Conservation (phyloP, 2,113 vertebrate species). For the Globicephala melas region DNA sequence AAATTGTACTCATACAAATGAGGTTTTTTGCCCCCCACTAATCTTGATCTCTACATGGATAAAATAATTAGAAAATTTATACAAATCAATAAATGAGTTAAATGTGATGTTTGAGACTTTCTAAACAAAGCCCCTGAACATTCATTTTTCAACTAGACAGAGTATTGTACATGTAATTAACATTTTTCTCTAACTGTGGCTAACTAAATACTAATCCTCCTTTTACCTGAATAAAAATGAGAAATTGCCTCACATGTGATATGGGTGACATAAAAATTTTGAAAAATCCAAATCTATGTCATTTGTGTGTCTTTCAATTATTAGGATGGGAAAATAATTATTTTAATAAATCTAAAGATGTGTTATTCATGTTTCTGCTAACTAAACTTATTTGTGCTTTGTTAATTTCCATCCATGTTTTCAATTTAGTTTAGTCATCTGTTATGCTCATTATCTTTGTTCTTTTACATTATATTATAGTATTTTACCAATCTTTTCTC, state of each 20-base stretch:
- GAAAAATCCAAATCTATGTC: not conserved
- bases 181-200: not conserved
- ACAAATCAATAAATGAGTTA: not conserved
- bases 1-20: not conserved
- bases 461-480: not conserved
- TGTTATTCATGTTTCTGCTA: not conserved
- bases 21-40: not conserved
- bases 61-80: constrained; percentile 33
- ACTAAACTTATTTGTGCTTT: not conserved
- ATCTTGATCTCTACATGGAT: not conserved
- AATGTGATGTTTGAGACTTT: not conserved
- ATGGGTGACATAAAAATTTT: not conserved
- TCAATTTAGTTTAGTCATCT: not conserved
- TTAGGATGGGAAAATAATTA: not conserved
- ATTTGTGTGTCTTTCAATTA: not conserved
- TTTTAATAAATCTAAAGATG: not conserved
- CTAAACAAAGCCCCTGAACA: not conserved
- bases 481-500: not conserved
- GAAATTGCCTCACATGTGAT: not conserved
- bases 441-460: not conserved
- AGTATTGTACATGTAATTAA: not conserved
- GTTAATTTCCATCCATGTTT: not conserved
- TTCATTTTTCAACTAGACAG: not conserved
- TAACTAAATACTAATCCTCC: not conserved
- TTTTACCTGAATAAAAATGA: not conserved